These are phyloP conservation scores for Ophioderma brevispina DNA, from an alignment of 35 echinoderm and acorn worm species.

Conservation along the genomic window DNA sequence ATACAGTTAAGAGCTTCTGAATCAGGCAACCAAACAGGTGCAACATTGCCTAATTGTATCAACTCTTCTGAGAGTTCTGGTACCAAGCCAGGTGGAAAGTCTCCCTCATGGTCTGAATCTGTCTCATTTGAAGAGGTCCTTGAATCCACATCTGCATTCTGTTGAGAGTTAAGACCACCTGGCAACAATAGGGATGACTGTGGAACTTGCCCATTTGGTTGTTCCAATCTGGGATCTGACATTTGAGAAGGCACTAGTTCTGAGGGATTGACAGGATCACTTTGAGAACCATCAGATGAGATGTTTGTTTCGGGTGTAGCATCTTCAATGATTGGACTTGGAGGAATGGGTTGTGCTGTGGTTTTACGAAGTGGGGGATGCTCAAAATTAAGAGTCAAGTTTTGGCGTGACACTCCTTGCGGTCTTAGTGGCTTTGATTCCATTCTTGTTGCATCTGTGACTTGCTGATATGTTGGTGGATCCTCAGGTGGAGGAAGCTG, in stretches of 20 bases:
- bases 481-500: constrained; percentile 45
- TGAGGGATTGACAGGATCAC: neutral
- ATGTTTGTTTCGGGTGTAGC: neutral
- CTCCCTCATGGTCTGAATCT: constrained; percentile 19
- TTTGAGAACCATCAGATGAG: neutral
- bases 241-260: constrained; percentile 1
- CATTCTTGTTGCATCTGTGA: constrained; percentile 50
- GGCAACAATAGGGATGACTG: neutral
- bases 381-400: constrained; percentile 76
- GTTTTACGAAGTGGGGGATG: constrained; percentile 45
- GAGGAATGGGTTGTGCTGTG: constrained; percentile 49
- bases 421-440: neutral
- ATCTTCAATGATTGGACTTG: constrained; percentile 66
- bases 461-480: constrained; percentile 74
- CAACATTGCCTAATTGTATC: constrained; percentile 70
- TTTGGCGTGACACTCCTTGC: constrained; percentile 34
- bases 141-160: constrained; percentile 5
- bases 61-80: constrained; percentile 13
- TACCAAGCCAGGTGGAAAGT: neutral
- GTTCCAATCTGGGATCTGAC: neutral
- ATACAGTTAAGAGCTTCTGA: constrained; percentile 82
- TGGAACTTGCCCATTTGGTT: neutral
- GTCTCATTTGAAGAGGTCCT: constrained; percentile 17
- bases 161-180: neutral
- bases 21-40: constrained; percentile 96